Evolutionary conservation across 2,113 vertebrate species (phyloP), one percentile per base, ranked within the genome.

Genomic region (Corydoras maculifer): DNA sequence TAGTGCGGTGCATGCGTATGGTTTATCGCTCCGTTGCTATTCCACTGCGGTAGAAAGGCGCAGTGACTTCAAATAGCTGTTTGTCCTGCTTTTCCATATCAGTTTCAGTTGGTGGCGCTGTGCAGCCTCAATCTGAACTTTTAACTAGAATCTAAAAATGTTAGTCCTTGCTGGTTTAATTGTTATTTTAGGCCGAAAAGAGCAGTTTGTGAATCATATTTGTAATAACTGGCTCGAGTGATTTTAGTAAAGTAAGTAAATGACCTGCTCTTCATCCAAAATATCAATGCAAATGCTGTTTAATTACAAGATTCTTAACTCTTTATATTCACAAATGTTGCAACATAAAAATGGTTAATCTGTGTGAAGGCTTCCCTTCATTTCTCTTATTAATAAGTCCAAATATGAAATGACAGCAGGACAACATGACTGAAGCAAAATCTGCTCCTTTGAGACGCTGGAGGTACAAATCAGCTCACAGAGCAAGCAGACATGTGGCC

Each of bases 91-190:
- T 48, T 73, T 73, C 43, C 55, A 31, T 10, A 1, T 4, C 9
- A 51, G 8, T 29, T 53, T 76, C 74, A 73, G 74, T 60, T 29
- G 77, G 77, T 73, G 77, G 77, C 70, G 74, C 77, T 25, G 70
- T 70, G 70, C 65, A 76, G 77, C 69, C 60, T 75, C 32, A 29
- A 31, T 31, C 43, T 68, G 49, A 49, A 58, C 51, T 61, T 62
- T 9, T 31, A 54, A 14, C 7, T 9, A 50, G 11, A 11, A 43
- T 43, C 70, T 62, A 43, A 12, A 25, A 65, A 35, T 61, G 67
- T 53, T 51, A 70, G 48, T 61, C 35, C 55, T 43, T 50, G 32
- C 9, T 49, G 62, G 58, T 70, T 61, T 18, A 32, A 10, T 77
- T 25, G 54, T 3, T 51, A 53, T 14, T 48, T 10, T 15, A 58